phyloP scores from a whole-genome alignment of 2,113 vertebrate genomes.

The Tapirus terrestris region DNA sequence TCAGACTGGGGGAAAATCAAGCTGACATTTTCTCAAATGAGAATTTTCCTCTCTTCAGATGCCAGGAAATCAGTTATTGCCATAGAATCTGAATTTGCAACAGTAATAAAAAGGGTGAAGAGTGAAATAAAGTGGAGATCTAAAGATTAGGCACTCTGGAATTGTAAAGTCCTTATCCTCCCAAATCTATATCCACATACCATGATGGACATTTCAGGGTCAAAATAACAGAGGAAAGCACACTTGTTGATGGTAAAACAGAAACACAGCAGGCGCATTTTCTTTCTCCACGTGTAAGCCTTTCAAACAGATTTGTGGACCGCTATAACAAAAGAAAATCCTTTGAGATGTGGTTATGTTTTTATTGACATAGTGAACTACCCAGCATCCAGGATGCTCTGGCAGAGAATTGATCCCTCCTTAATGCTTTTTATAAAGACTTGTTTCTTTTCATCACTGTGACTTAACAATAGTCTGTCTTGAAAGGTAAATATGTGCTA shows the following conservation, averaged over 20 bases:
- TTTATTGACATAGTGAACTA: slow-evolving; percentile 59
- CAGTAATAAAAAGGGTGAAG: background rate
- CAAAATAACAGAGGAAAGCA: background rate
- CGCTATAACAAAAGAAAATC: slow-evolving; percentile 62
- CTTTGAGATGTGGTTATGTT: slow-evolving; percentile 53
- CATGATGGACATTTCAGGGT: background rate
- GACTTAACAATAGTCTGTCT: slow-evolving; percentile 7
- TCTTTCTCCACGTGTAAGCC: background rate
- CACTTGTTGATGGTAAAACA: background rate
- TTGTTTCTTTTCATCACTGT: slow-evolving; percentile 52
- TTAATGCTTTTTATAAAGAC: slow-evolving; percentile 45
- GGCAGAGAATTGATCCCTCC: slow-evolving; percentile 29
- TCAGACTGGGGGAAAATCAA: background rate
- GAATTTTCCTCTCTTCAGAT: slow-evolving; percentile 53
- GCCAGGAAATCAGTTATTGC: slow-evolving; percentile 32
- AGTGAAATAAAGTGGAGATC: background rate
- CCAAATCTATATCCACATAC: fast-evolving
- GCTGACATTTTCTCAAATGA: background rate
- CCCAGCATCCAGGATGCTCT: background rate
- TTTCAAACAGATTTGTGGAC: background rate
- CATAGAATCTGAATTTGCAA: slow-evolving; percentile 37
- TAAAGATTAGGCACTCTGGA: slow-evolving; percentile 21
- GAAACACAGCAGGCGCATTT: background rate
- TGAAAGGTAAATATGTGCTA: slow-evolving; percentile 38
- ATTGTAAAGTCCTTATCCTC: slow-evolving; percentile 22